Evolutionary conservation across 1,140 invertebrate species (phyloP).

Genomic region (Halesus radiatus): DNA sequence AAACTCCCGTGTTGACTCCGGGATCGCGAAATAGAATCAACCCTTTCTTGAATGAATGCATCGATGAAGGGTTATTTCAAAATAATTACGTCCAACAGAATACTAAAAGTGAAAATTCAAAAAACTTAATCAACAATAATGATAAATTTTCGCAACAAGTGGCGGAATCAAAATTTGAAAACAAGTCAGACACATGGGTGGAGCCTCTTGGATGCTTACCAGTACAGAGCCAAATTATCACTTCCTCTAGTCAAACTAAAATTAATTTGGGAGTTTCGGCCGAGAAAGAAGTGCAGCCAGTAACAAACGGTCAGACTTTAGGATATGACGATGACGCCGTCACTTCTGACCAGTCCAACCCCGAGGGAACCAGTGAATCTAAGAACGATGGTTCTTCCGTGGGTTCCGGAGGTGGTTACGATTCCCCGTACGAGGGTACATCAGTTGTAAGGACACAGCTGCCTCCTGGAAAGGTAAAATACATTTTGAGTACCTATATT

Average conservation of each 20-base stretch:
- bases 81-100: slow-evolving; percentile 45
- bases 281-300: slow-evolving; percentile 5
- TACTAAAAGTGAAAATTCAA: slow-evolving; percentile 24
- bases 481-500: too few species aligned
- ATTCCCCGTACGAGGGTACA: slow-evolving; percentile 68
- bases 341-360: slow-evolving; percentile 72
- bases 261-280: slow-evolving; percentile 56
- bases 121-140: slow-evolving; percentile 33
- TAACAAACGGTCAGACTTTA: slow-evolving; percentile 48
- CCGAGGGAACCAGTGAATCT: slow-evolving; percentile 60
- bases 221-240: slow-evolving; percentile 61
- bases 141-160: slow-evolving; percentile 6
- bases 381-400: slow-evolving; percentile 65
- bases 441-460: slow-evolving; percentile 76
- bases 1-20: slow-evolving; percentile 67
- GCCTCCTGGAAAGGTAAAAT: slow-evolving; percentile 76
- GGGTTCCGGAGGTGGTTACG: slow-evolving; percentile 64
- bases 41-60: slow-evolving; percentile 67
- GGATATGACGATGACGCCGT: slow-evolving; percentile 68
- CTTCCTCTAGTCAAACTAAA: slow-evolving; percentile 61
- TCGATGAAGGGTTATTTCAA: slow-evolving; percentile 59
- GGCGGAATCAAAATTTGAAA: neutral
- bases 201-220: slow-evolving; percentile 67
- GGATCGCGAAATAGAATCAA: slow-evolving; percentile 67
- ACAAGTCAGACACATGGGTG: slow-evolving; percentile 58